These are phyloP conservation scores for Echiichthys vipera DNA, from an alignment of 2,797 vertebrate genomes.

Conservation along the genomic window DNA sequence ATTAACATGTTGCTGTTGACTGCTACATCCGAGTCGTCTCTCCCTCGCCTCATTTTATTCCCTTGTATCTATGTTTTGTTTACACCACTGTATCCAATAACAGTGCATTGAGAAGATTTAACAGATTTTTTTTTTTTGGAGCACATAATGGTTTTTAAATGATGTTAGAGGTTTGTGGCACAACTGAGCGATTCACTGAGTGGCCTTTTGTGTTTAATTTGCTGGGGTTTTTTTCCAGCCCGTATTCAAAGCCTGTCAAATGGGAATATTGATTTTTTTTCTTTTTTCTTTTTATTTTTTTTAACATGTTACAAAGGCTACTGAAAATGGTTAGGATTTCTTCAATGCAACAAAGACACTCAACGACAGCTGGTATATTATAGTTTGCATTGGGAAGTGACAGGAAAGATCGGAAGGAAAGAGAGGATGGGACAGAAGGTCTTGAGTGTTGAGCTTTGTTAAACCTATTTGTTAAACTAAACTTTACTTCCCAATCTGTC, in stretches of 20 bases:
- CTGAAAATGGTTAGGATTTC: constrained; percentile 4
- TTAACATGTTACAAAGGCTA: not conserved
- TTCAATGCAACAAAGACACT: not conserved
- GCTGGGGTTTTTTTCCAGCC: constrained; percentile 28
- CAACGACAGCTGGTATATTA: not conserved
- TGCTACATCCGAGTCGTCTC: constrained; percentile 13
- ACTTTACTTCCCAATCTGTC: not conserved
- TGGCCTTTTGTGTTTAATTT: constrained; percentile 36
- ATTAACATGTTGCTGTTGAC: constrained; percentile 45
- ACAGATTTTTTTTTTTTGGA: constrained; percentile 35
- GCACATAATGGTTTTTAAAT: constrained; percentile 45
- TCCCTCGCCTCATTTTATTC: constrained; percentile 16
- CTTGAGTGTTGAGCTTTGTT: not conserved
- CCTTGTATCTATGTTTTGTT: constrained; percentile 28
- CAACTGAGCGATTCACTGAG: constrained; percentile 37
- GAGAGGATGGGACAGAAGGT: not conserved
- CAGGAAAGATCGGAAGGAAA: not conserved
- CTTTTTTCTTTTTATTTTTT: not conserved
- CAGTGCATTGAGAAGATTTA: constrained; percentile 27
- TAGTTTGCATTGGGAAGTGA: constrained; percentile 7
- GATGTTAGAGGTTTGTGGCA: constrained; percentile 32
- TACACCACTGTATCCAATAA: constrained; percentile 54
- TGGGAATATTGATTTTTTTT: constrained; percentile 23
- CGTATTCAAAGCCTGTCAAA: constrained; percentile 11
- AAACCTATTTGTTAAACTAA: not conserved